Evolutionary conservation across 2,113 vertebrate species (phyloP), one percentile per base, ranked within the genome.

Genomic region (Symphodus melops): DNA sequence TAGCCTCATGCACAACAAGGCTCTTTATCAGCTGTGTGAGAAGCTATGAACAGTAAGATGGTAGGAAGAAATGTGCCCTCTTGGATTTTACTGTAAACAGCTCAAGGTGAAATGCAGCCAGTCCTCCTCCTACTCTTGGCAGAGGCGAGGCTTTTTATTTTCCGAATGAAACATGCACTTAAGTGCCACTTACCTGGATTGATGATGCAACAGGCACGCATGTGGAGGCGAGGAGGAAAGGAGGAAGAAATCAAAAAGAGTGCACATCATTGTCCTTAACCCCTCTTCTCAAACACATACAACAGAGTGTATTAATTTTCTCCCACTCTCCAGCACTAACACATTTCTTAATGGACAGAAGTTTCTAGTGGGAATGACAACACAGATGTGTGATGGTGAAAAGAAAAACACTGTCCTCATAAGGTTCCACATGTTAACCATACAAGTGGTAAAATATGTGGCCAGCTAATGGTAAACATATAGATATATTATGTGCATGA

Each of bases 321-420:
- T 72, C 5, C 3, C 21, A 66, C 28, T 56, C 44, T 66, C 11
- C 10, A 42, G 49, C 0, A 65, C 5, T 49, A 14, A 4, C n/a
- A 28, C 9, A 13, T 19, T 19, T 68, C 36, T 59, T 41, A 68
- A 61, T 51, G 9, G n/a, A 74, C 20, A n/a, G 13, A 66, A n/a
- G 12, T 20, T 60, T 53, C 8, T 20, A 11, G 21, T 25, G 55
- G 6, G 16, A 33, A 52, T 46, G 21, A 49, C 19, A 49, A 21
- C 0, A 1, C 4, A 53, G 39, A 68, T 9, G 44, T 68, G 19
- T 39, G 12, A n/a, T 49, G 69, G 49, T 0, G 17, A 53, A 63
- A 58, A 67, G 60, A 56, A 79, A 79, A 84, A 92, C 86, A 90
- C 82, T 91, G 89, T 86, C 90, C 85, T 67, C 88, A 9, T 36